A percentile compares a stretch with the other conserved stretches of the same genome.
These are phyloP conservation scores for Pyrgilauda ruficollis DNA, from an alignment of 2,113 vertebrate species.

Conservation along the genomic window DNA sequence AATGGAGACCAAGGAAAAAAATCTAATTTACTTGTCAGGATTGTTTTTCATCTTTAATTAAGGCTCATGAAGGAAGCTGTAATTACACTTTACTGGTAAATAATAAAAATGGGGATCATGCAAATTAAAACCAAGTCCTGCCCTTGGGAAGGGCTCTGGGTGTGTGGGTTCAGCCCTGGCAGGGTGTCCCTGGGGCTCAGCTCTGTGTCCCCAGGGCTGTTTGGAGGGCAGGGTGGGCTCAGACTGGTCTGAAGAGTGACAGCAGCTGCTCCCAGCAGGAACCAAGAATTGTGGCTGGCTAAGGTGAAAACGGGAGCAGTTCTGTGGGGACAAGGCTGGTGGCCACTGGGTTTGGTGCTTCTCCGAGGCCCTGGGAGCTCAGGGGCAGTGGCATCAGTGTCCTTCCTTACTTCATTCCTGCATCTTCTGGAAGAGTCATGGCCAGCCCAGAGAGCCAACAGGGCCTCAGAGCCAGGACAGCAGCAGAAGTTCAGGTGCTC, in stretches of 20 bases:
- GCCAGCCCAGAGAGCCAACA: neutral
- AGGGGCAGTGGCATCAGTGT: neutral
- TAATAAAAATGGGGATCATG: neutral
- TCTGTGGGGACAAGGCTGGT: neutral
- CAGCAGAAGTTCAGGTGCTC: neutral
- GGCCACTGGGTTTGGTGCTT: neutral
- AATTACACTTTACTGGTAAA: conserved; percentile 51
- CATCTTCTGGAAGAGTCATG: neutral
- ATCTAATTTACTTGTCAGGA: conserved; percentile 59
- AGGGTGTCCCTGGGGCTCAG: neutral
- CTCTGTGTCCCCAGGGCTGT: neutral
- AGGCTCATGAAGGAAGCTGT: neutral
- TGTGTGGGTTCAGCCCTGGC: neutral
- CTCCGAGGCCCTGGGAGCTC: fast-evolving
- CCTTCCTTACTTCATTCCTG: neutral
- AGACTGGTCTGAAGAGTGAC: neutral
- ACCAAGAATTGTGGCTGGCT: fast-evolving
- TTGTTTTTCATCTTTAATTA: conserved; percentile 63
- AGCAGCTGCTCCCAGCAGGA: neutral
- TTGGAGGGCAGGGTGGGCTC: neutral
- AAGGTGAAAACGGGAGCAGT: neutral
- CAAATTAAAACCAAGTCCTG: neutral
- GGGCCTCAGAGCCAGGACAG: fast-evolving
- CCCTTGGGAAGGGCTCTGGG: neutral
- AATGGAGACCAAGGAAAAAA: conserved; percentile 34